Percentiles rank a stretch among this genome's conserved stretches.
These are phyloP conservation scores for Sternarchorhynchus goeldii DNA, from an alignment of 2,797 vertebrate species.

Conservation along the genomic window DNA sequence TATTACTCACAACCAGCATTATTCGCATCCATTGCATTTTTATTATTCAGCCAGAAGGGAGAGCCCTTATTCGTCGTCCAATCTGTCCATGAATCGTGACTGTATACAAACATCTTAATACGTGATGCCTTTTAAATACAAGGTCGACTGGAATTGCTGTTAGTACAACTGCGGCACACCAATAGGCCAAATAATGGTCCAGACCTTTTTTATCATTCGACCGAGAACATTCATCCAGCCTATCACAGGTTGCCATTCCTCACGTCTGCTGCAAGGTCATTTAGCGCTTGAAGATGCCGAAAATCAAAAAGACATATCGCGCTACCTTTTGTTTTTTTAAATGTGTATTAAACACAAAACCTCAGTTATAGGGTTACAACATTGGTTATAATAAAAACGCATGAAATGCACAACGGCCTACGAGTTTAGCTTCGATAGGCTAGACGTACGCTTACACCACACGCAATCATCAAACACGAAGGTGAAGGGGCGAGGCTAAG, in stretches of 20 bases:
- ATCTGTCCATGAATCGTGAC: slow-evolving; percentile 27
- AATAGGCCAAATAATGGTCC: slow-evolving; percentile 20
- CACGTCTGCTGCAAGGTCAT: slow-evolving; percentile 76
- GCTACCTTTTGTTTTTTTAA: neutral
- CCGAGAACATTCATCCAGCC: slow-evolving; percentile 16
- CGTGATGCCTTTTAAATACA: neutral
- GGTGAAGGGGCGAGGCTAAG: slow-evolving; percentile 57
- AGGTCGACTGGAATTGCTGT: neutral
- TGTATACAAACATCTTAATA: neutral
- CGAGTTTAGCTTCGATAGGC: neutral
- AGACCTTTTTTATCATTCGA: neutral
- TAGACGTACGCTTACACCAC: neutral
- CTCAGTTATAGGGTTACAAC: neutral
- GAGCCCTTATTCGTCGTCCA: slow-evolving; percentile 4
- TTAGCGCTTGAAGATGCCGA: slow-evolving; percentile 43
- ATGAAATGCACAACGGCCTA: neutral
- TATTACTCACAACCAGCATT: neutral
- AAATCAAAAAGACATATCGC: neutral
- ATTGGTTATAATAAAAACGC: neutral
- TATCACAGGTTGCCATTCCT: slow-evolving; percentile 52
- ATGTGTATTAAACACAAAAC: neutral
- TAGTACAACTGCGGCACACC: neutral
- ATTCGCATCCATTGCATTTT: slow-evolving; percentile 1
- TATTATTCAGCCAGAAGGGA: neutral
- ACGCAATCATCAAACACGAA: slow-evolving; percentile 8